Conservation (phyloP, 2,113 vertebrate species). For the Lamprologus sp. region DNA sequence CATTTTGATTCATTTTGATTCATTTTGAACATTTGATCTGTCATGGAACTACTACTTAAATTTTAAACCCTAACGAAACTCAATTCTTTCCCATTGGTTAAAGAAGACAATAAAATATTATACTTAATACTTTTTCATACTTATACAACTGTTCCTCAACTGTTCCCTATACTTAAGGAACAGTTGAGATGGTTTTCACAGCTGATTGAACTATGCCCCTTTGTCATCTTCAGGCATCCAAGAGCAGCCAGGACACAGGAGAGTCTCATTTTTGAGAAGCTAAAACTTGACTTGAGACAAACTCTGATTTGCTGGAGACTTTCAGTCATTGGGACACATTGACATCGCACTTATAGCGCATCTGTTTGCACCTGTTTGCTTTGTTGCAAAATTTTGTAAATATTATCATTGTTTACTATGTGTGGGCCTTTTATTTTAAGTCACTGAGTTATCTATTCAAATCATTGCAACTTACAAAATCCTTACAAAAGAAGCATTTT, state of each 20-base stretch:
- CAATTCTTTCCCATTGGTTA: not conserved
- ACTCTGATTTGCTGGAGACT: not conserved
- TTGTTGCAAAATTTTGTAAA: not conserved
- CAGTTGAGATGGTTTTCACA: not conserved
- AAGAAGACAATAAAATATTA: not conserved
- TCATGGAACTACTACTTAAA: not conserved
- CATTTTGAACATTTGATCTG: not conserved
- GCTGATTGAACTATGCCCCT: not conserved
- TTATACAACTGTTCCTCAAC: not conserved
- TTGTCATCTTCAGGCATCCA: constrained; percentile 52
- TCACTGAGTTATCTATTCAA: not conserved
- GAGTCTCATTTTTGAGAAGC: constrained; percentile 56
- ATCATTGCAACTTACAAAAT: not conserved
- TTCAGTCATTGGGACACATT: not conserved
- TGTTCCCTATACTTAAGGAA: not conserved
- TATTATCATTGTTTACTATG: not conserved
- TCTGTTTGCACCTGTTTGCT: not conserved
- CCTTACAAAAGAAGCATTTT: not conserved
- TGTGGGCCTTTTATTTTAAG: not conserved
- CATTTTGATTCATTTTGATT: not conserved
- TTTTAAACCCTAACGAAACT: fast-evolving
- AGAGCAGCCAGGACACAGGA: constrained; percentile 60
- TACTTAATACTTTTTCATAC: not conserved
- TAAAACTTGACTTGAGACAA: not conserved
- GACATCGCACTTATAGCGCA: not conserved